A percentile compares a stretch with the other conserved stretches of the same genome.
Evolutionary conservation across 2,888 invertebrate genomes (phyloP).

Genomic region (Pheosia gnoma): DNA sequence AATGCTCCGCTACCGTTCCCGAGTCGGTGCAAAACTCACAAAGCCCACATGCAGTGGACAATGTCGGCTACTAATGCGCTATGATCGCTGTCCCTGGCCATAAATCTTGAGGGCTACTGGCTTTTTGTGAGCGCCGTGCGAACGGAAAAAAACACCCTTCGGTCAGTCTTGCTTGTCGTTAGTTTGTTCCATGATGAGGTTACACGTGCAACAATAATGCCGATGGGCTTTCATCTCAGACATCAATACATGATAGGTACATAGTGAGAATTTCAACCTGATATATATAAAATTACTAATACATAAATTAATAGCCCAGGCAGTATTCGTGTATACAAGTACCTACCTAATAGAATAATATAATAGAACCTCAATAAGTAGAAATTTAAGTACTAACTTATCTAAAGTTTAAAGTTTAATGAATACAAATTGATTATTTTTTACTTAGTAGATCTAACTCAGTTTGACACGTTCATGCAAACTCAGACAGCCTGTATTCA

Average conservation of each 20-base stretch:
- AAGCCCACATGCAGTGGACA: conserved; percentile 75
- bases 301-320: too few species aligned
- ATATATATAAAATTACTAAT: too few species aligned
- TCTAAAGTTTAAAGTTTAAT: too few species aligned
- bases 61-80: conserved; percentile 76
- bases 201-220: conserved; percentile 27
- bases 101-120: conserved; percentile 71
- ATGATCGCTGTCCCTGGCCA: conserved; percentile 75
- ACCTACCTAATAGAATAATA: too few species aligned
- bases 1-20: conserved; percentile 44
- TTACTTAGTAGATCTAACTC: too few species aligned
- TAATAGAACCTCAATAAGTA: too few species aligned
- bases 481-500: too few species aligned
- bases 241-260: neutral
- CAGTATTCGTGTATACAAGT: too few species aligned
- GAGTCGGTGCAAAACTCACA: conserved; percentile 49
- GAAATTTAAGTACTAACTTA: too few species aligned
- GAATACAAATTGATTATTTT: too few species aligned
- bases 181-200: conserved; percentile 28
- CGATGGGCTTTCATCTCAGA: conserved; percentile 24
- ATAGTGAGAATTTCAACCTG: neutral
- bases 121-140: conserved; percentile 50
- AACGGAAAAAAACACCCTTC: conserved; percentile 36
- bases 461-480: too few species aligned
- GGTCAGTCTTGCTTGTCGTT: conserved; percentile 36